Conservation (phyloP, 1,140 invertebrate species). For the Papilio aristodemus region DNA sequence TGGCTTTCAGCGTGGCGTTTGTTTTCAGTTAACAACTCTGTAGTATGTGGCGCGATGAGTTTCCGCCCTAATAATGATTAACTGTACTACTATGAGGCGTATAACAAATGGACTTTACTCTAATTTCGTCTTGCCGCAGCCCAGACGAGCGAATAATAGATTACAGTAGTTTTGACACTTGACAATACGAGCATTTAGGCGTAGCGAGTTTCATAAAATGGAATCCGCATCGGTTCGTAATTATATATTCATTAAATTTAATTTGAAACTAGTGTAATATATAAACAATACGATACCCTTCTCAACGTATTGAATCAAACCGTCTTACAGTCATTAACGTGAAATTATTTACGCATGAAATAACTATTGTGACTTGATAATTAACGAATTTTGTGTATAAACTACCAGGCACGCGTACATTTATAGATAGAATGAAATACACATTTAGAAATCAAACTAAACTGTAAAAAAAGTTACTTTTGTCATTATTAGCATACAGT, state of each 20-base stretch:
- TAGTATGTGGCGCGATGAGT: neutral
- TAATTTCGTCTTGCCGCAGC: conserved; percentile 28
- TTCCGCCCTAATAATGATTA: conserved; percentile 32
- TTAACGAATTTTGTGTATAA: neutral
- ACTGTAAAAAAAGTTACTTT: no score
- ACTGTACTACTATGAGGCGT: conserved; percentile 3
- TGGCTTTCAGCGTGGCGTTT: neutral
- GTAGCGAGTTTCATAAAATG: conserved; percentile 11
- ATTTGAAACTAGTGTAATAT: conserved; percentile 9
- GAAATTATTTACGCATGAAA: conserved; percentile 11
- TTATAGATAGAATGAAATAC: neutral
- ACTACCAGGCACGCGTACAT: no score
- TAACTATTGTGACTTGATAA: neutral
- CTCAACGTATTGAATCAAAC: neutral
- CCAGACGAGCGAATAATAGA: conserved; percentile 28
- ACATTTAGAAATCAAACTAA: no score
- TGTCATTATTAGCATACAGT: neutral
- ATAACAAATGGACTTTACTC: conserved; percentile 27
- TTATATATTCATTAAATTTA: conserved; percentile 15
- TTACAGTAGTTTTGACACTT: conserved; percentile 31
- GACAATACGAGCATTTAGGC: conserved; percentile 22
- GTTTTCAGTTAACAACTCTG: conserved; percentile 10
- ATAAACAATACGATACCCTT: neutral
- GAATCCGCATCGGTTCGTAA: conserved; percentile 2
- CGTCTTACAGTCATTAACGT: neutral